Conservation (phyloP, 92 coral and sea anemone species). For the Porites lobata region DNA sequence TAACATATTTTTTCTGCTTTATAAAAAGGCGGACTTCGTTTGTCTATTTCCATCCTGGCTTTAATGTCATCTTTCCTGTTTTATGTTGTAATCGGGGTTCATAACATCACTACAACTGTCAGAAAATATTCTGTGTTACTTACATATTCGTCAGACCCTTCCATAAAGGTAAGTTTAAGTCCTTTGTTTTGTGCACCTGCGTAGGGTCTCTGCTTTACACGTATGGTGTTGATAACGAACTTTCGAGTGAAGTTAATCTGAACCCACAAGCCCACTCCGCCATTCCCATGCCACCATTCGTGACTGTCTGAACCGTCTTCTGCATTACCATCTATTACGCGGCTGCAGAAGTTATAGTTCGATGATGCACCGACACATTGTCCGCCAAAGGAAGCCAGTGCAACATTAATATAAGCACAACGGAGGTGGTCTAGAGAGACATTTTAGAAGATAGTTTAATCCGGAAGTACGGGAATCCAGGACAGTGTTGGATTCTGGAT, state of each 20-base stretch:
- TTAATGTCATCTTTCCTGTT: not conserved
- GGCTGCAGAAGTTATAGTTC: too few relatives aligned
- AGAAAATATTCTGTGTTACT: not conserved
- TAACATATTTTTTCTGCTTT: too few relatives aligned
- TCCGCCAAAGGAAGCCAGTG: slow-evolving; percentile 59
- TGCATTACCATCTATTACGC: slow-evolving; percentile 43
- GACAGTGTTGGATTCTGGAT: too few relatives aligned
- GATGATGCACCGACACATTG: slow-evolving; percentile 53
- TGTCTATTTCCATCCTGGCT: not conserved
- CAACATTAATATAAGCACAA: slow-evolving; percentile 73
- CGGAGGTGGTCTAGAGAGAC: slow-evolving; percentile 62
- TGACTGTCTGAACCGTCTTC: too few relatives aligned
- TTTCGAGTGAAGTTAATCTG: slow-evolving; percentile 67
- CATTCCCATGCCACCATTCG: too few relatives aligned
- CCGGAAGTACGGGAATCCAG: too few relatives aligned
- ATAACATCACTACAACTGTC: too few relatives aligned
- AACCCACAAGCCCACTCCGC: slow-evolving; percentile 47
- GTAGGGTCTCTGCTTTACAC: slow-evolving; percentile 68
- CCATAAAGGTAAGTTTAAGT: slow-evolving; percentile 75
- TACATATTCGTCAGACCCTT: slow-evolving; percentile 53
- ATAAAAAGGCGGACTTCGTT: too few relatives aligned
- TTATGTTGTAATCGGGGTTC: too few relatives aligned
- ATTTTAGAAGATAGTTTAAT: not conserved
- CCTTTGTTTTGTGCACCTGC: slow-evolving; percentile 60
- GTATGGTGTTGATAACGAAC: slow-evolving; percentile 70